phyloP scores from a whole-genome alignment of 2,113 vertebrate species.

The Leucoraja erinaceus region DNA sequence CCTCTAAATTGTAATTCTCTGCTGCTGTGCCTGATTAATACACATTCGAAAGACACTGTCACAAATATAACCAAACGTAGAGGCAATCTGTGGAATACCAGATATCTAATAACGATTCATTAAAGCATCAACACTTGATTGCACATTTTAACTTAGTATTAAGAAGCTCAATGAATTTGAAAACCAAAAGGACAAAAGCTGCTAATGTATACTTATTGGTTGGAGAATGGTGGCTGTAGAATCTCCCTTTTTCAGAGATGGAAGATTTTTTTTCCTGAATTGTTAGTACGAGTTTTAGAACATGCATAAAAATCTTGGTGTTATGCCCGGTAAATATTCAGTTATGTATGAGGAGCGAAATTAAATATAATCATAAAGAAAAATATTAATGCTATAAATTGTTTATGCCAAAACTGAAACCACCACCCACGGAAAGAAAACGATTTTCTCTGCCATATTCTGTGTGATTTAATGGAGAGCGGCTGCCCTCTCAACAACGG shows the following conservation, averaged over 20 bases:
- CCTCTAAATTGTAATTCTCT: background rate
- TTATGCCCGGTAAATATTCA: background rate
- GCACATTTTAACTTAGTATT: background rate
- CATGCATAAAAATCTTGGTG: background rate
- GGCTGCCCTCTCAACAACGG: background rate
- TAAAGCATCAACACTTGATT: background rate
- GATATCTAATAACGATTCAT: background rate
- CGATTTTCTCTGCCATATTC: background rate
- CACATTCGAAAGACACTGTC: background rate
- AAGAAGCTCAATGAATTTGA: background rate
- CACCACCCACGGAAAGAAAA: background rate
- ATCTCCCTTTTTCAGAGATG: background rate
- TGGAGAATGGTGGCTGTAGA: background rate
- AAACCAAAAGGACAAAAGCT: background rate
- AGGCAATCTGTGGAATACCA: background rate
- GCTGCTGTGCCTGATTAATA: background rate
- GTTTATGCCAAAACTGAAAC: slow-evolving; percentile 1
- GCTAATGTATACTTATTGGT: background rate
- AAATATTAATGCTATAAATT: slow-evolving; percentile 12
- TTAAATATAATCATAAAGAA: background rate
- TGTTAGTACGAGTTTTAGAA: background rate
- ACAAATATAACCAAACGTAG: background rate
- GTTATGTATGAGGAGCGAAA: background rate
- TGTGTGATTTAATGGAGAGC: background rate
- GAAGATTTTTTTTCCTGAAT: background rate